These are phyloP conservation scores for Hybognathus amarus DNA, from an alignment of 2,797 vertebrate genomes.

Conservation along the genomic window DNA sequence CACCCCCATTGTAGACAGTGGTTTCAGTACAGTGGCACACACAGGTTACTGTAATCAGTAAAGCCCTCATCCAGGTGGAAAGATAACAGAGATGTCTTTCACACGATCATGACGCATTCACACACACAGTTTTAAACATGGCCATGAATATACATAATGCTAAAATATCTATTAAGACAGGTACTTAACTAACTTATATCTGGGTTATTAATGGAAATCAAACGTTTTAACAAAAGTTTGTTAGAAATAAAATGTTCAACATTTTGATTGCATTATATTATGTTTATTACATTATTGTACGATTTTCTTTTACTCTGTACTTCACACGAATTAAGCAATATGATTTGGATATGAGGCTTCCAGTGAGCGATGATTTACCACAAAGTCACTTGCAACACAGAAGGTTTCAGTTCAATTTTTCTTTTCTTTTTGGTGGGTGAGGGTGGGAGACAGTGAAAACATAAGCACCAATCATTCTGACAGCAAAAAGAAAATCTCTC, in stretches of 20 bases:
- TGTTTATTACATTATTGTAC: neutral
- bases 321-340: slow-evolving; percentile 33
- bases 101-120: slow-evolving; percentile 31
- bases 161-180: neutral
- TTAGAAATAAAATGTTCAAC: neutral
- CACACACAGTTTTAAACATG: neutral
- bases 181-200: neutral
- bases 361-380: slow-evolving; percentile 29
- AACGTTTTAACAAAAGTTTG: neutral
- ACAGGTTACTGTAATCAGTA: slow-evolving; percentile 26
- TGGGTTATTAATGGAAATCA: neutral
- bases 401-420: slow-evolving; percentile 49
- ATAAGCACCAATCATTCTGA: neutral
- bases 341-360: slow-evolving; percentile 34
- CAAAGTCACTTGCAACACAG: slow-evolving; percentile 48
- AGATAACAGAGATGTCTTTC: slow-evolving; percentile 33
- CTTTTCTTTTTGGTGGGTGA: slow-evolving; percentile 31
- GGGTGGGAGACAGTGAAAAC: slow-evolving; percentile 15
- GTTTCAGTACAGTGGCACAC: slow-evolving; percentile 14
- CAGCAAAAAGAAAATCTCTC: neutral
- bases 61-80: slow-evolving; percentile 42
- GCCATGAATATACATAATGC: neutral
- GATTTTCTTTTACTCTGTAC: neutral
- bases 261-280: too few species aligned
- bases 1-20: slow-evolving; percentile 5